A percentile compares a stretch with the other conserved stretches of the same genome.
Conservation (phyloP, 2,888 invertebrate species). For the Noctua pronuba region DNA sequence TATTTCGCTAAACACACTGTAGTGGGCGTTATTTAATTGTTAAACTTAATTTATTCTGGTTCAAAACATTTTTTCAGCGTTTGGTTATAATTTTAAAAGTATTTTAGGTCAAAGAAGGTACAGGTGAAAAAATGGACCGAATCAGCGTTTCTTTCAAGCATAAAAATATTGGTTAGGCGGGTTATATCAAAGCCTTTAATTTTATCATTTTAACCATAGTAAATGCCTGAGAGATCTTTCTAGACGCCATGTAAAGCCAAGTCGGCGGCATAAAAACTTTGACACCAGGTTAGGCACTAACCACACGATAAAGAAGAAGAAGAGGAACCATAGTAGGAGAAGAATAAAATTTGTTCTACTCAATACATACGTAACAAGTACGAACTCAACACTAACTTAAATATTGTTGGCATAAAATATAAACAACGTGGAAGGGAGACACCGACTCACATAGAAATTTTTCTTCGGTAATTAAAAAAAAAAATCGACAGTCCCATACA, state of each 20-base stretch:
- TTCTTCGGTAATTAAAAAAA: no score
- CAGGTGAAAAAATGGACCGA: not conserved
- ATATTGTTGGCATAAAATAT: not conserved
- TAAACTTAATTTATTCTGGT: slow-evolving; percentile 11
- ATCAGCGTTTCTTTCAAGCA: not conserved
- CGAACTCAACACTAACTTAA: not conserved
- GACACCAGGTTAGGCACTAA: no score
- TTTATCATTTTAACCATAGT: not conserved
- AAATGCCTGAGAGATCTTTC: no score
- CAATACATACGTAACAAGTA: not conserved
- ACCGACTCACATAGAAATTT: no score
- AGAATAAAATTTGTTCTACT: not conserved
- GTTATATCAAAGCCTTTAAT: not conserved
- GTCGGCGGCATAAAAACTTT: no score
- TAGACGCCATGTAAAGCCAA: no score
- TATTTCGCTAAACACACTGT: slow-evolving; percentile 43
- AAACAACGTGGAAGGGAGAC: no score
- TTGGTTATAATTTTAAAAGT: slow-evolving; percentile 34
- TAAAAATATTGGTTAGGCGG: not conserved
- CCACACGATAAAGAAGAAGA: no score
- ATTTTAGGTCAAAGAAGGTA: not conserved
- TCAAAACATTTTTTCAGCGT: slow-evolving; percentile 7
- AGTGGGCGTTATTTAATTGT: slow-evolving; percentile 34
- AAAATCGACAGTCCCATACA: no score
- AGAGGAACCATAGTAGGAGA: not conserved